Conservation (phyloP, 2,113 vertebrate species). For the Penelope pileata region DNA sequence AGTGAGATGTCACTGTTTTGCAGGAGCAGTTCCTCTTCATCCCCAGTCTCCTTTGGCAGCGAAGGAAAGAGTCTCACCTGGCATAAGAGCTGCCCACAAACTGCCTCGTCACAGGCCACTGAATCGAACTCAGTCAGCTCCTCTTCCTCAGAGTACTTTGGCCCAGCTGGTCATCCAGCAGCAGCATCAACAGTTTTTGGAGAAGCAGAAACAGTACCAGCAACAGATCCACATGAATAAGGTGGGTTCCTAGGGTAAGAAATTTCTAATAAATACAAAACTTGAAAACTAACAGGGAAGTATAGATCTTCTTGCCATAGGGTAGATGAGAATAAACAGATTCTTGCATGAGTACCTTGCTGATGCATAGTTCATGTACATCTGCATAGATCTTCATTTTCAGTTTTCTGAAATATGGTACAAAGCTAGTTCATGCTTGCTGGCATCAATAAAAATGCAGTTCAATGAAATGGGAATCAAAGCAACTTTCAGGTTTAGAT, state of each 20-base stretch:
- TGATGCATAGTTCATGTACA: neutral
- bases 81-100: slow-evolving; percentile 84
- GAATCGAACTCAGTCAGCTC: slow-evolving; percentile 95
- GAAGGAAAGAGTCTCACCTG: slow-evolving; percentile 87
- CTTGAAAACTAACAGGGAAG: neutral
- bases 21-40: slow-evolving; percentile 85
- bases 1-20: slow-evolving; percentile 70
- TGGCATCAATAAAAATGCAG: neutral
- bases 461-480: neutral
- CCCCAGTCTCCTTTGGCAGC: slow-evolving; percentile 90
- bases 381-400: neutral
- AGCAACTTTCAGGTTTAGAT: neutral
- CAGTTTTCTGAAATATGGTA: neutral
- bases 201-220: slow-evolving; percentile 97
- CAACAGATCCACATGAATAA: slow-evolving; percentile 98
- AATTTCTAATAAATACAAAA: neutral
- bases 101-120: slow-evolving; percentile 93
- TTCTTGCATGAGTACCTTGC: neutral
- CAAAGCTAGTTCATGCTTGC: neutral
- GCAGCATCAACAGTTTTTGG: slow-evolving; percentile 97
- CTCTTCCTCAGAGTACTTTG: slow-evolving; percentile 94
- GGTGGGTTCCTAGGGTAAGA: slow-evolving; percentile 76
- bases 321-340: neutral
- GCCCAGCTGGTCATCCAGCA: slow-evolving; percentile 98
- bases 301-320: neutral